Conservation (phyloP, 2,797 vertebrate species). For the Microctenopoma steveboyesi region DNA sequence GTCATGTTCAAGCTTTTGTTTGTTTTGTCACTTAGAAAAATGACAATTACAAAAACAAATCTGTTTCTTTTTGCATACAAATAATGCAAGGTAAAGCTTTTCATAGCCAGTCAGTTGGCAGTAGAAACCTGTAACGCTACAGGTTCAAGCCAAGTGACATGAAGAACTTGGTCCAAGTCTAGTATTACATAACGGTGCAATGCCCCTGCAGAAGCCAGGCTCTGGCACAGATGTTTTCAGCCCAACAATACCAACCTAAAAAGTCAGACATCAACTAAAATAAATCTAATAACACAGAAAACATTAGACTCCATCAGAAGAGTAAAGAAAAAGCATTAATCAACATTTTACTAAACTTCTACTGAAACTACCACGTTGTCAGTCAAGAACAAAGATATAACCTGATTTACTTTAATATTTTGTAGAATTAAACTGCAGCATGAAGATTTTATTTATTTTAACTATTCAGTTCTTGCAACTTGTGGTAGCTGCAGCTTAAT, state of each 20-base stretch:
- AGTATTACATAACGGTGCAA: conserved; percentile 45
- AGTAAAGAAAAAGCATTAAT: conserved; percentile 4
- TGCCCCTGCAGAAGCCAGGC: conserved; percentile 55
- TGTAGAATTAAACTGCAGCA: not conserved
- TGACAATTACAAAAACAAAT: not conserved
- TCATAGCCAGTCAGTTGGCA: conserved; percentile 9
- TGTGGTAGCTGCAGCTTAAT: conserved; percentile 44
- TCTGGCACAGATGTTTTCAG: conserved; percentile 65
- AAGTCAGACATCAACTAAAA: conserved; percentile 47
- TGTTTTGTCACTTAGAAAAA: conserved; percentile 10
- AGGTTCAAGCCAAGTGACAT: conserved; percentile 36
- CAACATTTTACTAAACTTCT: not conserved
- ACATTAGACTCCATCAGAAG: conserved; percentile 23
- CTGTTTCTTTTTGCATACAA: not conserved
- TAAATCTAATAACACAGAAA: conserved; percentile 59
- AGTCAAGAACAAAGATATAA: too few relatives aligned
- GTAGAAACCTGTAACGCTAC: conserved; percentile 9
- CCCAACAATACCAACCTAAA: conserved; percentile 23
- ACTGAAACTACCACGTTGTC: not conserved
- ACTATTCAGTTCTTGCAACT: conserved; percentile 29
- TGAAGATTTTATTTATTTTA: conserved; percentile 22
- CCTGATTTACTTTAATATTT: conserved; percentile 11
- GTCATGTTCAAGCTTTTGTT: conserved; percentile 40
- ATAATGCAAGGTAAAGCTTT: conserved; percentile 1
- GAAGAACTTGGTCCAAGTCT: conserved; percentile 20